Conservation (phyloP, 2,113 vertebrate genomes). For the Proteles cristata region DNA sequence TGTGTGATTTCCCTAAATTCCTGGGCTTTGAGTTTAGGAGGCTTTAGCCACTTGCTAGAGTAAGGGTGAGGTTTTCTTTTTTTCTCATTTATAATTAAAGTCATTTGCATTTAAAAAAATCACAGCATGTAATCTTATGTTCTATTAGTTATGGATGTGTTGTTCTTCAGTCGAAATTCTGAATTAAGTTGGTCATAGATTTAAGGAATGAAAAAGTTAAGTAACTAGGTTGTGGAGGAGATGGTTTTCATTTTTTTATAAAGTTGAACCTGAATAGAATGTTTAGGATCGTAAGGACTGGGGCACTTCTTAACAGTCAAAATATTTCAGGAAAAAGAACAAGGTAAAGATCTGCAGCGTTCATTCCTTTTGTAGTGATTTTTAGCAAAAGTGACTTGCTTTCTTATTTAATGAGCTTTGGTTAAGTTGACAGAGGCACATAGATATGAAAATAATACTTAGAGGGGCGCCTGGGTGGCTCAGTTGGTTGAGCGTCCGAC, state of each 20-base stretch:
- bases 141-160: neutral
- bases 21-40: neutral
- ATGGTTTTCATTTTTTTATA: slow-evolving; percentile 2
- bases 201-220: slow-evolving; percentile 44
- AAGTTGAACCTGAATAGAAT: neutral
- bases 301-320: neutral
- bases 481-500: no score
- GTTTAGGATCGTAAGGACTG: neutral
- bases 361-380: slow-evolving; percentile 33
- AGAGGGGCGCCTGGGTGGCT: no score
- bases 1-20: slow-evolving; percentile 24
- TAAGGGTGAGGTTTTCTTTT: neutral
- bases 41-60: neutral
- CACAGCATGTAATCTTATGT: neutral
- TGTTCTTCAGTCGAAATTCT: slow-evolving; percentile 41
- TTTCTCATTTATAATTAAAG: slow-evolving; percentile 13
- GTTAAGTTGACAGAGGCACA: neutral
- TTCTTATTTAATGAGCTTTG: slow-evolving; percentile 38
- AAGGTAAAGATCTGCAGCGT: neutral
- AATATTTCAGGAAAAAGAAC: slow-evolving; percentile 11
- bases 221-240: neutral
- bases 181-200: slow-evolving; percentile 15
- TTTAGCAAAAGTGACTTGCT: neutral
- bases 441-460: neutral
- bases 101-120: slow-evolving; percentile 29